A percentile compares a stretch with the other conserved stretches of the same genome.
These are phyloP conservation scores for Scolopax mira DNA, from an alignment of 2,113 vertebrate species.

Conservation along the genomic window DNA sequence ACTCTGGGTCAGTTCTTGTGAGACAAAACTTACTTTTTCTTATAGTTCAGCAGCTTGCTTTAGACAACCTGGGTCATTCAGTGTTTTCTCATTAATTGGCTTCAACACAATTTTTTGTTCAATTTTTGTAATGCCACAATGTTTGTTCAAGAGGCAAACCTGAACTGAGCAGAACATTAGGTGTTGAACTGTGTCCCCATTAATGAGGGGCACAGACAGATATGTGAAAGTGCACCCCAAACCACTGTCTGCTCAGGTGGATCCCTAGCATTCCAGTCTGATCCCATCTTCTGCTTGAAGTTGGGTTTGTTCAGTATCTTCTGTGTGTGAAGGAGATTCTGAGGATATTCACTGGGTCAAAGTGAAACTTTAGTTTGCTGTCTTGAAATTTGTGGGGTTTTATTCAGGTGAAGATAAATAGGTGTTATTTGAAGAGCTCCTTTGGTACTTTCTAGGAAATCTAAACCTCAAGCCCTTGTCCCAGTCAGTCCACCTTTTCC, in stretches of 20 bases:
- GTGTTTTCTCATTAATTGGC: background rate
- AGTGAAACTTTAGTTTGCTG: background rate
- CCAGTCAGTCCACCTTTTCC: background rate
- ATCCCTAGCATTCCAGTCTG: background rate
- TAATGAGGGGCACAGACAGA: background rate
- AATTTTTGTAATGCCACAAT: background rate
- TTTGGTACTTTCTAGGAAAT: background rate
- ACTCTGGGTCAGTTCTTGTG: background rate
- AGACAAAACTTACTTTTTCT: background rate
- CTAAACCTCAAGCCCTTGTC: background rate
- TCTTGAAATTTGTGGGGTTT: background rate
- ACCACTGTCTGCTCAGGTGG: rapidly evolving
- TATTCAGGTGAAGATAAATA: background rate
- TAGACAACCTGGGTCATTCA: background rate
- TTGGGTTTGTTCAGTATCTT: background rate
- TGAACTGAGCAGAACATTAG: background rate
- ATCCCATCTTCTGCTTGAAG: background rate
- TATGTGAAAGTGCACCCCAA: background rate
- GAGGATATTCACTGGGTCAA: background rate
- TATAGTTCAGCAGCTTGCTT: background rate
- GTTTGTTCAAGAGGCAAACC: background rate
- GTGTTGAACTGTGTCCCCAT: background rate
- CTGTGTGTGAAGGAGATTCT: background rate
- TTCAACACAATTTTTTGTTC: background rate
- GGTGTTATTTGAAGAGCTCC: background rate